These are phyloP conservation scores for Allophyes oxyacanthae DNA, from an alignment of 2,888 invertebrate genomes.

Conservation along the genomic window DNA sequence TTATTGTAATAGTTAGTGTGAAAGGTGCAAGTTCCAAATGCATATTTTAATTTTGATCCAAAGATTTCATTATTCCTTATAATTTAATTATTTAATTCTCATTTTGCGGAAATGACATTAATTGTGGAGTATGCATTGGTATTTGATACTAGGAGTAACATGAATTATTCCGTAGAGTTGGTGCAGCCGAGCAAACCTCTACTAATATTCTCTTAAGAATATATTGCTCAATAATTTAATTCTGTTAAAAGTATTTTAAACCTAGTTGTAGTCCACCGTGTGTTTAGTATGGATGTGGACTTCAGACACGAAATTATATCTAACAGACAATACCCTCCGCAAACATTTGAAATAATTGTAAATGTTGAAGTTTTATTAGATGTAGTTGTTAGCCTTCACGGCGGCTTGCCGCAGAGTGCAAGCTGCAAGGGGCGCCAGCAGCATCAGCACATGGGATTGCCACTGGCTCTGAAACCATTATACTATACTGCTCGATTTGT, in stretches of 20 bases:
- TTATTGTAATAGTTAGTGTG: conserved; percentile 81
- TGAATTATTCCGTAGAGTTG: conserved; percentile 85
- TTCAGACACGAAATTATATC: conserved; percentile 83
- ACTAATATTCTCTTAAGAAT: conserved; percentile 87
- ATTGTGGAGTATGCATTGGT: conserved; percentile 87
- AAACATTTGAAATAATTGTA: conserved; percentile 75
- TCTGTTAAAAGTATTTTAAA: conserved; percentile 87
- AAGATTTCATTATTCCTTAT: conserved; percentile 85
- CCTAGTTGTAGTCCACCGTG: conserved; percentile 83
- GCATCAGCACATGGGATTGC: conserved; percentile 72
- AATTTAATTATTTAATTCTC: conserved; percentile 77
- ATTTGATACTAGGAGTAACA: conserved; percentile 84
- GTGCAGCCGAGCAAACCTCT: conserved; percentile 89
- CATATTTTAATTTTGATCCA: conserved; percentile 87
- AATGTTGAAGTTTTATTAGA: conserved; percentile 85
- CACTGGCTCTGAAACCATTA: conserved; percentile 72
- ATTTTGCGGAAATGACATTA: conserved; percentile 82
- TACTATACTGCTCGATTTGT: conserved; percentile 68
- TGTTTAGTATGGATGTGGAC: conserved; percentile 82
- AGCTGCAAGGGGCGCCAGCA: conserved; percentile 77
- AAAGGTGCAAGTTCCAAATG: conserved; percentile 86
- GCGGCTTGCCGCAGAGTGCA: conserved; percentile 76
- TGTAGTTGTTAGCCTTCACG: conserved; percentile 85
- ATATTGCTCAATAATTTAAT: conserved; percentile 89
- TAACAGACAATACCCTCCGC: conserved; percentile 89